phyloP scores from a whole-genome alignment of 2,888 invertebrate genomes.

The Melanophora roralis region DNA sequence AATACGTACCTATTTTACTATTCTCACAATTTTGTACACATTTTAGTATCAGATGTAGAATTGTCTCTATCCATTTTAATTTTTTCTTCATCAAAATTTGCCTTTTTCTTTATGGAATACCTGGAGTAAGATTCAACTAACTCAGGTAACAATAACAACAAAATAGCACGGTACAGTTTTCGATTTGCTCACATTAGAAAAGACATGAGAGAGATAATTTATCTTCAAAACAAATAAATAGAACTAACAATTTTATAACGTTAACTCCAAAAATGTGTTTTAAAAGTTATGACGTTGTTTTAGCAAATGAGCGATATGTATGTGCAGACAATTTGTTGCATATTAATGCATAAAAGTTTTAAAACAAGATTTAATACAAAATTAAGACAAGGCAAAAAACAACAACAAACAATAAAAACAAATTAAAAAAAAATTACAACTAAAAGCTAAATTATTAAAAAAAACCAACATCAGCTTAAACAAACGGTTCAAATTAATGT shows the following conservation, averaged over 20 bases:
- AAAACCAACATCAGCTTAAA: conserved; percentile 18
- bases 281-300: too few relatives aligned
- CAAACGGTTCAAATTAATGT: conserved; percentile 37
- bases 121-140: neutral
- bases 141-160: neutral
- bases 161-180: conserved; percentile 47
- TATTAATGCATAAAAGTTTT: conserved; percentile 58
- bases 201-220: too few relatives aligned
- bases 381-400: neutral
- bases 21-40: neutral
- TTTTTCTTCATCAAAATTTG: conserved; percentile 20
- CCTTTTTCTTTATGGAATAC: conserved; percentile 34
- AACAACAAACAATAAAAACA: conserved; percentile 9
- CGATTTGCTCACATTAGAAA: too few relatives aligned
- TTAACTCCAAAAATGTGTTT: too few relatives aligned
- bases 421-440: conserved; percentile 14
- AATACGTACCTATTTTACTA: conserved; percentile 10
- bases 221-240: too few relatives aligned
- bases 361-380: conserved; percentile 53
- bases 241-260: too few relatives aligned
- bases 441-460: conserved; percentile 20
- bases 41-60: conserved; percentile 59
- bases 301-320: too few relatives aligned
- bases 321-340: conserved; percentile 60
- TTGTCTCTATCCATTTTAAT: conserved; percentile 65